Conservation (phyloP, 1,140 invertebrate genomes). For the Zophobas morio region DNA sequence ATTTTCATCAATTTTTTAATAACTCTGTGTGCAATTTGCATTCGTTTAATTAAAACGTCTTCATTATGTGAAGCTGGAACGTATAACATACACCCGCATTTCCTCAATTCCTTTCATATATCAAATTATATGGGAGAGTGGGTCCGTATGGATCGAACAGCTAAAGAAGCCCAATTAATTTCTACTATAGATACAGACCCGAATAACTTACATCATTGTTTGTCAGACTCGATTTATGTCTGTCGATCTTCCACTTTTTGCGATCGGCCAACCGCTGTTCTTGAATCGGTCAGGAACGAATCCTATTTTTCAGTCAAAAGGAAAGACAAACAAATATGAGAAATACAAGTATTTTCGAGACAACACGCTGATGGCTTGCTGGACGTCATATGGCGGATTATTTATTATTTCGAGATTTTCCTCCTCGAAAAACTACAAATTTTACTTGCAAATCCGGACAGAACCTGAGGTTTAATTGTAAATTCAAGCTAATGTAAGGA, state of each 20-base stretch:
- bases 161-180: conserved; percentile 27
- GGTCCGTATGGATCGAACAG: conserved; percentile 14
- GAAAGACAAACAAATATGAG: background rate
- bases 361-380: background rate
- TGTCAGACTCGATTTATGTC: conserved; percentile 35
- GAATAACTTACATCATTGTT: conserved; percentile 31
- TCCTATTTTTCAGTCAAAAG: conserved; percentile 17
- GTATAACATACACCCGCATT: conserved; percentile 19
- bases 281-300: conserved; percentile 23
- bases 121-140: conserved; percentile 26
- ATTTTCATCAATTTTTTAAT: conserved; percentile 29
- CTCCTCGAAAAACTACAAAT: conserved; percentile 3
- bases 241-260: conserved; percentile 25
- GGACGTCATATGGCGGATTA: conserved; percentile 5
- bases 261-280: conserved; percentile 18
- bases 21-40: conserved; percentile 13
- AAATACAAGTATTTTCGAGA: background rate
- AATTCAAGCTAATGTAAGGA: conserved; percentile 25
- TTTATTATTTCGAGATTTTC: conserved; percentile 9
- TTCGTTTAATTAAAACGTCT: conserved; percentile 25
- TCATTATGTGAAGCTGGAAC: background rate
- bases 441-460: conserved; percentile 6
- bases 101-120: conserved; percentile 16
- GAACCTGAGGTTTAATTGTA: conserved; percentile 5
- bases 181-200: conserved; percentile 24